These are phyloP conservation scores for Amaurobius ferox DNA, from an alignment of 2,888 invertebrate genomes.

Conservation along the genomic window DNA sequence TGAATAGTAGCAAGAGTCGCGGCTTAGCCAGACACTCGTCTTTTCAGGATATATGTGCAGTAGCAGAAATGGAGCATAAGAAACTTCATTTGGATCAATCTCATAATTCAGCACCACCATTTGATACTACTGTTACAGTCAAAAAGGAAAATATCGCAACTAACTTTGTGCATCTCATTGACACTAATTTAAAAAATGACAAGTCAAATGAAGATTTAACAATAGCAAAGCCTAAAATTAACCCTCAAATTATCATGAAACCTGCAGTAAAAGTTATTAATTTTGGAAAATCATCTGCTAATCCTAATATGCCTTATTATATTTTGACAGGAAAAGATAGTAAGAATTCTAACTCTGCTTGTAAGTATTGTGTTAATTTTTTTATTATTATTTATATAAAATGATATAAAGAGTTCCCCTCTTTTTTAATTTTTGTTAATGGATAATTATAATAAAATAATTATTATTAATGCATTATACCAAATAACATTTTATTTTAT, in stretches of 20 bases:
- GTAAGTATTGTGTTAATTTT: too few species aligned
- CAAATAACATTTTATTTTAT: too few species aligned
- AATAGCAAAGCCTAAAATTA: not conserved
- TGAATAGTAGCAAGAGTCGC: not conserved
- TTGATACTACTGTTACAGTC: not conserved
- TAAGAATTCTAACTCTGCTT: not conserved
- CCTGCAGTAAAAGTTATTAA: constrained; percentile 23
- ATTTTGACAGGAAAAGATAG: constrained; percentile 16
- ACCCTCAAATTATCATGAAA: not conserved
- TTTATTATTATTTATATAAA: too few species aligned
- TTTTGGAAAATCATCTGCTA: not conserved
- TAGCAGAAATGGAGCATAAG: constrained; percentile 77
- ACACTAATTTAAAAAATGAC: too few species aligned
- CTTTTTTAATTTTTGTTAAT: too few species aligned
- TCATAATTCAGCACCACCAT: constrained; percentile 44
- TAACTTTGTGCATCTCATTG: constrained; percentile 21
- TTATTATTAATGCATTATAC: too few species aligned
- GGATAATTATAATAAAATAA: too few species aligned
- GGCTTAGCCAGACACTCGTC: constrained; percentile 76
- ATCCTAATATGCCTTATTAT: constrained; percentile 26
- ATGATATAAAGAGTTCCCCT: too few species aligned
- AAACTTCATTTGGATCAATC: constrained; percentile 56
- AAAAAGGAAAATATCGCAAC: not conserved
- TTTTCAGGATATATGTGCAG: constrained; percentile 78
- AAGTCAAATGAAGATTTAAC: too few species aligned